Evolutionary conservation across 1,140 invertebrate species (phyloP), one percentile per base, ranked within the genome.

Genomic region (Venustaconcha ellipsiformis): DNA sequence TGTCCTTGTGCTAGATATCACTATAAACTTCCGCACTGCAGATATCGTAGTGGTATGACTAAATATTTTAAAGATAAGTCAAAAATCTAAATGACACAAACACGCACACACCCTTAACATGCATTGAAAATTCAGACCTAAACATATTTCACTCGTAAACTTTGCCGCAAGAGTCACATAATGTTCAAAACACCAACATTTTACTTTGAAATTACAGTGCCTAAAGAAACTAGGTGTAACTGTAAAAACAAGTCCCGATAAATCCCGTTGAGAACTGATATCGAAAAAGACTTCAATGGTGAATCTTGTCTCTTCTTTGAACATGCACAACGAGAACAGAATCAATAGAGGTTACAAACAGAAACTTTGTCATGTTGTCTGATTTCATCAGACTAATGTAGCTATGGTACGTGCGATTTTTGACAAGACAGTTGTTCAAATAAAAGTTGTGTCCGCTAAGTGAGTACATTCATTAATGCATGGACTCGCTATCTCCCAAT

Each of bases 351-450:
- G 20, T 74, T 14, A 12, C n/a, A 23, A 75, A 80, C 63, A 37
- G 67, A 67, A 74, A 76, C 64, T 70, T 78, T 62, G 76, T 80
- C 23, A 48, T 71, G 18, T 68, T 75, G 6, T 78, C 76, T 30
- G 70, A 78, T 26, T 59, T 60, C 14, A 55, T 73, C 12, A 26
- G 26, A 30, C 62, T n/a, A n/a, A n/a, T n/a, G n/a, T n/a, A n/a
- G n/a, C n/a, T 17, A 74, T 72, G 18, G 75, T 78, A 12, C 18
- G 30, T 12, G 67, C 76, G 5, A 74, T 80, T 23, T 17, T 80
- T 26, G 65, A 65, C 8, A 71, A 64, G 48, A 14, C 78, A 17
- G 58, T 71, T 12, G 17, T 5, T 13, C 17, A 65, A 30, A 58
- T 74, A 57, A 80, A 78, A 48, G 37, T 23, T 58, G 48, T 62